phyloP scores from a whole-genome alignment of 2,113 vertebrate species.

The Bos taurus region ARS-UCD2.0 NC_037348.1:8997501-8998000 shows the following conservation, averaged over 20 bases:
- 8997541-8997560: neutral
- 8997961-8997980: neutral
- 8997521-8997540: neutral
- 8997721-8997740: neutral
- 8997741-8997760: neutral
- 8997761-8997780: neutral
- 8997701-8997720: neutral
- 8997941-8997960: accelerated
- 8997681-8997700: neutral
- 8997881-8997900: accelerated
- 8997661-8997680: neutral
- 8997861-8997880: neutral
- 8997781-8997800: slow-evolving; percentile 12
- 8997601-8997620: slow-evolving; percentile 47
- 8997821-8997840: neutral
- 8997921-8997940: accelerated
- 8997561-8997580: neutral
- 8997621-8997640: slow-evolving; percentile 31
- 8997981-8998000: neutral
- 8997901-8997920: accelerated
- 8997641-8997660: neutral
- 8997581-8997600: slow-evolving; percentile 8
- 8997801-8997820: slow-evolving; percentile 15
- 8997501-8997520: neutral
- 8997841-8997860: neutral